Percentiles rank a stretch among this genome's conserved stretches.
Conservation (phyloP, 2,888 invertebrate species). For the Leucoptera coffeella region DNA sequence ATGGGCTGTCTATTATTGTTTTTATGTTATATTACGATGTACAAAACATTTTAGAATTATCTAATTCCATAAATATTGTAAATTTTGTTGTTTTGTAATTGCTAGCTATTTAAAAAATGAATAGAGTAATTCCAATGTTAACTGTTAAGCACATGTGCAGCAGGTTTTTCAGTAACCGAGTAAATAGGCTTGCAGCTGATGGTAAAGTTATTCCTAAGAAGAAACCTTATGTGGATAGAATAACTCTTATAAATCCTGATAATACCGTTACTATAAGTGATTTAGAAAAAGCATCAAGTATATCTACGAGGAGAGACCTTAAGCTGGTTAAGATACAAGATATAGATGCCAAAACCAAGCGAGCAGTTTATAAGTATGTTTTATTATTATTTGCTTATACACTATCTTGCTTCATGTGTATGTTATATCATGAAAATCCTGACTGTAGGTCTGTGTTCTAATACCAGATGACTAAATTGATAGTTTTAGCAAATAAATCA, state of each 20-base stretch:
- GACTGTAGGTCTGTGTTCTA: no score
- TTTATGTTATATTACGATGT: no score
- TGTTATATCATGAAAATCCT: no score
- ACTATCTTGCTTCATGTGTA: no score
- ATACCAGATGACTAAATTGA: no score
- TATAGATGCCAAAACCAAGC: constrained; percentile 59
- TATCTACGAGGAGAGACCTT: constrained; percentile 62
- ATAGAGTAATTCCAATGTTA: constrained; percentile 17
- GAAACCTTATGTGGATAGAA: constrained; percentile 35
- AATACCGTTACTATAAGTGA: constrained; percentile 54
- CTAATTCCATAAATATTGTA: no score
- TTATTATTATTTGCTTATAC: neutral
- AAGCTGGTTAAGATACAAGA: constrained; percentile 65
- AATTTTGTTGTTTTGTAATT: no score
- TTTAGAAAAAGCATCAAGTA: constrained; percentile 61
- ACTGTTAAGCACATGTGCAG: constrained; percentile 13
- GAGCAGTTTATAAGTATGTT: constrained; percentile 60
- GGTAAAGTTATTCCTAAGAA: constrained; percentile 40
- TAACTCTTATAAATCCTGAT: constrained; percentile 59
- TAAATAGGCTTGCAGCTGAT: constrained; percentile 20
- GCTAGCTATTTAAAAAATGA: constrained; percentile 18
- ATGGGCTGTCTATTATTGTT: no score
- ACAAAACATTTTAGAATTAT: no score
- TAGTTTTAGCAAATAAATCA: no score
- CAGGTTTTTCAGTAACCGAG: constrained; percentile 14